Conservation (phyloP, 2,797 vertebrate genomes). For the Paratrypauchen microcephalus region DNA sequence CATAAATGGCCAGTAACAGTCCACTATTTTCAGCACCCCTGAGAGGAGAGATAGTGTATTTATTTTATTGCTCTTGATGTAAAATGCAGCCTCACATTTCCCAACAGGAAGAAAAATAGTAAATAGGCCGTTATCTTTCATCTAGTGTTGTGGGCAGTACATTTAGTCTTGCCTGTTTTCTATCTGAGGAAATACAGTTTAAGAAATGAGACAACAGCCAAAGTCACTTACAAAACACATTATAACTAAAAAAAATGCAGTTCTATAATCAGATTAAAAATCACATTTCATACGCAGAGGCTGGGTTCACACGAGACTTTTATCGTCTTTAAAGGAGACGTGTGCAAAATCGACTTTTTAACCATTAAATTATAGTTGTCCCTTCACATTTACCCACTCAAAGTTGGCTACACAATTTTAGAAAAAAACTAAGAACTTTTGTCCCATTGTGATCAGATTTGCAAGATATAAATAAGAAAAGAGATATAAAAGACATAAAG, state of each 20-base stretch:
- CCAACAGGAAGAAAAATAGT: background rate
- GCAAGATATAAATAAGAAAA: too few species aligned
- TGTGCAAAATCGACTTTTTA: too few species aligned
- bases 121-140: background rate
- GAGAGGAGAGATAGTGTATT: background rate
- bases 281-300: background rate
- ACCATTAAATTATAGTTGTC: too few species aligned
- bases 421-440: too few species aligned
- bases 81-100: background rate
- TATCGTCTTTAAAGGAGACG: background rate
- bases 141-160: background rate
- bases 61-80: background rate
- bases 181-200: background rate
- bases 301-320: background rate
- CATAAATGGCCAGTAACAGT: background rate
- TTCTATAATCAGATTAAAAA: background rate
- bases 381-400: too few species aligned
- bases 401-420: too few species aligned
- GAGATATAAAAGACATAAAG: too few species aligned
- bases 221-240: constrained; percentile 6
- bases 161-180: background rate
- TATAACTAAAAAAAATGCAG: background rate
- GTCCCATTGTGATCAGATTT: too few species aligned
- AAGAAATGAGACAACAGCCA: background rate
- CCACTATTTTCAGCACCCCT: background rate